Base-by-base conservation (phyloP, 1,140 invertebrate species). In the Ditylenchus dipsaci region DNA sequence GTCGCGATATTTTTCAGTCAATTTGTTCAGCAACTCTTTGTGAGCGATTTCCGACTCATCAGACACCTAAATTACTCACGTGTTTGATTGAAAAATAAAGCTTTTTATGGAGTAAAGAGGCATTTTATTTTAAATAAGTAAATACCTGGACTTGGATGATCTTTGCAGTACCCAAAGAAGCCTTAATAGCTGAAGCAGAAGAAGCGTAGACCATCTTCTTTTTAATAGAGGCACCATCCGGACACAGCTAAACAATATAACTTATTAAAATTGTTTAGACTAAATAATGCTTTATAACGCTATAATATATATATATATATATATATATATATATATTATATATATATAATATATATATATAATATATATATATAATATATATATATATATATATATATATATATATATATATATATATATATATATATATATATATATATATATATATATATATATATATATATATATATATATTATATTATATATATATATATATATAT, bases 161-260 rank as follows among this genome's bases (percentile, higher is more conserved):
- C 38, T 82, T 82, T 21, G 68, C 82, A 17, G 82, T 83, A 29
- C 82, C 82, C 23, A 83, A 77, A 11, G 82, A 69, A 15, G 78
- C 58, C 71, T 84, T 83, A 68, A 83, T 83, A 68, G 82, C 82
- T n/a, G 80, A 81, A 53, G 81, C 83, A 23, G 83, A 82, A 26
- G 80, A 82, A 47, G 83, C 81, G 69, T 84, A 84, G 23, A 83
- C 82, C 82, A 83, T 83, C 77, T 84, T 83, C 76, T 84, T 84
- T 62, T 84, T 83, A 71, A 83, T 83, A n/a, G 79, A 77, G 56
- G 82, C 82, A 27, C 74, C 76, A 59, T 83, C 82, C 45, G 82
- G 82, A 65, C 82, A 84, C 57, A 80, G 65, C 76, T 76, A 76
- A 71, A n/a, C 30, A 58, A 38, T 38, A 38, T 3, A 38, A 38